Evolutionary conservation across 2,797 vertebrate genomes (phyloP).

Genomic region (Neosilurus mollespiculum): DNA sequence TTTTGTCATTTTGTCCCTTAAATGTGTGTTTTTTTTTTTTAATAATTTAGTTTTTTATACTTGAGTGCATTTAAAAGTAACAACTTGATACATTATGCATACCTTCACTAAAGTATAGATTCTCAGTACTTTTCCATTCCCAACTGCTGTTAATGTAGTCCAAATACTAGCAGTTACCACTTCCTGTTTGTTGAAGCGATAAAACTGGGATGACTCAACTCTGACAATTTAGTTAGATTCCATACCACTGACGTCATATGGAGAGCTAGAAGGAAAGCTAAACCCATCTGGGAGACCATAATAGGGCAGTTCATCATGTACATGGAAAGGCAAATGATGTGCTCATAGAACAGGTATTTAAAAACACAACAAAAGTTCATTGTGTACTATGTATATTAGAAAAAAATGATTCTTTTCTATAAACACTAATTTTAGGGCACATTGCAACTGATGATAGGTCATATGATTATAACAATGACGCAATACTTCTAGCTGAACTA

Average conservation of each 20-base stretch:
- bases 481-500: not conserved
- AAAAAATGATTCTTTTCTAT: not conserved
- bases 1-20: not conserved
- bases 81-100: not conserved
- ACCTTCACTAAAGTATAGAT: not conserved
- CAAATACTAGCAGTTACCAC: not conserved
- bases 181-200: conserved; percentile 23
- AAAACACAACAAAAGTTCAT: not conserved
- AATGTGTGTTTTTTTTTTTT: not conserved
- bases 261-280: not conserved
- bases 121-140: conserved; percentile 1
- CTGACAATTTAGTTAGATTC: conserved; percentile 17
- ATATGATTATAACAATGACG: not conserved
- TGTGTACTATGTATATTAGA: not conserved
- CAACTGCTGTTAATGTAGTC: not conserved
- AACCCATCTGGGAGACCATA: conserved; percentile 9
- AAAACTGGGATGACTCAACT: conserved; percentile 1
- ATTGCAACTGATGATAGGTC: not conserved
- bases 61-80: not conserved
- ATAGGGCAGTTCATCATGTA: conserved; percentile 15
- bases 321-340: not conserved
- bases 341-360: not conserved
- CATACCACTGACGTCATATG: conserved; percentile 24
- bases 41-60: not conserved
- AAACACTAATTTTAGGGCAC: not conserved